Percentiles rank a stretch among this genome's conserved stretches.
Conservation (phyloP, 1,140 invertebrate species). For the Coelopa frigida region DNA sequence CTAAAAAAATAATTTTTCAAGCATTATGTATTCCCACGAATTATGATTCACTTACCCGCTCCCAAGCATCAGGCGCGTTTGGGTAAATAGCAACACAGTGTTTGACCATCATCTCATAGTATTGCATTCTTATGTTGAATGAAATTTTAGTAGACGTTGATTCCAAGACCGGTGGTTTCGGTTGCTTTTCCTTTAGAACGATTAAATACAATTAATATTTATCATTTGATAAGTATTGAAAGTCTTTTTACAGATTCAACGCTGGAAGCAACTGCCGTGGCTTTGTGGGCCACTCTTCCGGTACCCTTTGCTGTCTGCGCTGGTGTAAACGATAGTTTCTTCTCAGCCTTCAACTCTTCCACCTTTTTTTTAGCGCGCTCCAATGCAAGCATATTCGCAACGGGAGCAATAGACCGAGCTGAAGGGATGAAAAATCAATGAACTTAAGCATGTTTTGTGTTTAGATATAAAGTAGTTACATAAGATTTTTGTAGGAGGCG, state of each 20-base stretch:
- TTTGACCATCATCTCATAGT: slow-evolving; percentile 80
- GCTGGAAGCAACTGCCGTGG: slow-evolving; percentile 23
- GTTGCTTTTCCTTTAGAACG: slow-evolving; percentile 16
- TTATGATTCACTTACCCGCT: slow-evolving; percentile 45
- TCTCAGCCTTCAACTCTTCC: slow-evolving; percentile 44
- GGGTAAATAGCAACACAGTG: slow-evolving; percentile 74
- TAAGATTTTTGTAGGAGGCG: slow-evolving; percentile 18
- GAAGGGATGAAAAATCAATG: background rate
- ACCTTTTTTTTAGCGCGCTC: slow-evolving; percentile 54
- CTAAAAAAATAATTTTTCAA: slow-evolving; percentile 27
- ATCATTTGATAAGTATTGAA: too few species aligned
- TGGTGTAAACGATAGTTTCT: slow-evolving; percentile 49
- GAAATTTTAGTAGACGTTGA: slow-evolving; percentile 73
- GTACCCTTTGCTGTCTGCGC: slow-evolving; percentile 63
- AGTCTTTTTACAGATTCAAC: too few species aligned
- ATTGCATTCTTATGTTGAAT: slow-evolving; percentile 72
- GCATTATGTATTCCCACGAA: background rate
- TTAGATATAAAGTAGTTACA: too few species aligned
- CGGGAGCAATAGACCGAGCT: slow-evolving; percentile 53
- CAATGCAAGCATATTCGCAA: slow-evolving; percentile 53
- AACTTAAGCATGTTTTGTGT: background rate
- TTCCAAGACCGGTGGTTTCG: slow-evolving; percentile 56
- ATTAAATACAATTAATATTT: background rate
- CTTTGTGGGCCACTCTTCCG: slow-evolving; percentile 59
- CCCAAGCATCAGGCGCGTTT: slow-evolving; percentile 62